A percentile compares a stretch with the other conserved stretches of the same genome.
Evolutionary conservation across 2,113 vertebrate species (phyloP).

Genomic region (Coptodon bakossiorum): DNA sequence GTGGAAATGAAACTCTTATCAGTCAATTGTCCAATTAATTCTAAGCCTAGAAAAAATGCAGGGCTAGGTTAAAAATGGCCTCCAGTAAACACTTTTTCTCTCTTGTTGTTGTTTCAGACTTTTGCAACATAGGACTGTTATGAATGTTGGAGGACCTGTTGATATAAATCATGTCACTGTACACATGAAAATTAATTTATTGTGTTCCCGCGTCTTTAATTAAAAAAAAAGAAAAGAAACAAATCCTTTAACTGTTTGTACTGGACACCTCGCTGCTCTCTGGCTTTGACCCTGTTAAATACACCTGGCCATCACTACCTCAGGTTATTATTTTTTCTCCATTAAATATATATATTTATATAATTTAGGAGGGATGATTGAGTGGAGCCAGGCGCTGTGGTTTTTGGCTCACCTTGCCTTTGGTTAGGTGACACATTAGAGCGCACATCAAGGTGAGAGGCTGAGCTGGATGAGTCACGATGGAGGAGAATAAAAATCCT

Average conservation of each 20-base stretch:
- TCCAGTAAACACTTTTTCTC: background rate
- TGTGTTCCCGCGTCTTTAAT: background rate
- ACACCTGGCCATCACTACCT: background rate
- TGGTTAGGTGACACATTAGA: background rate
- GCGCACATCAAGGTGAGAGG: background rate
- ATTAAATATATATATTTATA: background rate
- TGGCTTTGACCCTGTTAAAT: background rate
- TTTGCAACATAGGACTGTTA: background rate
- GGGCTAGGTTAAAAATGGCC: background rate
- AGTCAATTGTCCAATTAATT: background rate
- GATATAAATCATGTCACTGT: background rate
- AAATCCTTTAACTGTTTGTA: background rate
- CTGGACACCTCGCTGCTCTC: background rate
- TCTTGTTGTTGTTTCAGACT: background rate
- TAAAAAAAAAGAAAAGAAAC: background rate
- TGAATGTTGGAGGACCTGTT: background rate
- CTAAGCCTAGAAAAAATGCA: background rate
- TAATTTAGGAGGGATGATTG: background rate
- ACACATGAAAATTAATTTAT: background rate
- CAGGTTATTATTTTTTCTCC: background rate
- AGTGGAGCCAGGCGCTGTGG: background rate
- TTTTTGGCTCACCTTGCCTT: background rate
- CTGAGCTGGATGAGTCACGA: background rate
- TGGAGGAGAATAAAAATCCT: background rate
- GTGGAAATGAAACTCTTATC: background rate